A percentile compares a stretch with the other conserved stretches of the same genome.
These are phyloP conservation scores for Nymphalis polychloros DNA, from an alignment of 2,888 invertebrate species.

Conservation along the genomic window DNA sequence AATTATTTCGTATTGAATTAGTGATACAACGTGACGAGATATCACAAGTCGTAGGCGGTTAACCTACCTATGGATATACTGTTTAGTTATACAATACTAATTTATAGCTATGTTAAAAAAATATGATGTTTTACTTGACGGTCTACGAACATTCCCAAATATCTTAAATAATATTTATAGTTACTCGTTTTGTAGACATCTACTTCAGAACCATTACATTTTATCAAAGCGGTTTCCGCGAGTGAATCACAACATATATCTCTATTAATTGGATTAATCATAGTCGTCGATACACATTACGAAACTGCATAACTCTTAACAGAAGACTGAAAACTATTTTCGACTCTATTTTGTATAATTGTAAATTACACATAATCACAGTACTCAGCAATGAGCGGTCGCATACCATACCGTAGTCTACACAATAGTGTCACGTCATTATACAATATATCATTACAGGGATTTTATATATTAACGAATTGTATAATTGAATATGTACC, in stretches of 20 bases:
- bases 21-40: slow-evolving; percentile 40
- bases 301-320: slow-evolving; percentile 64
- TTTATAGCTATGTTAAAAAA: slow-evolving; percentile 55
- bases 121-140: slow-evolving; percentile 40
- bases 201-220: slow-evolving; percentile 27
- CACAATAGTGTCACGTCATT: slow-evolving; percentile 69
- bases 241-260: slow-evolving; percentile 37
- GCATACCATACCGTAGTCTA: slow-evolving; percentile 47
- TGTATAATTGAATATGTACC: slow-evolving; percentile 74
- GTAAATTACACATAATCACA: slow-evolving; percentile 69
- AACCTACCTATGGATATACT: slow-evolving; percentile 59
- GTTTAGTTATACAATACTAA: slow-evolving; percentile 59
- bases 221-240: slow-evolving; percentile 39
- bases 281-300: slow-evolving; percentile 52
- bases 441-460: slow-evolving; percentile 81
- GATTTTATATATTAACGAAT: slow-evolving; percentile 80
- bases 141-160: slow-evolving; percentile 47
- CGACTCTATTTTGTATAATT: slow-evolving; percentile 79
- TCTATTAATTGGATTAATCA: slow-evolving; percentile 46
- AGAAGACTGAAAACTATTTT: slow-evolving; percentile 81
- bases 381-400: slow-evolving; percentile 46
- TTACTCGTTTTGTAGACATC: slow-evolving; percentile 34
- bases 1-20: slow-evolving; percentile 64
- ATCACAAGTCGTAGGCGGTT: slow-evolving; percentile 45
- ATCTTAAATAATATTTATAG: slow-evolving; percentile 38